These are phyloP conservation scores for Watsonalla binaria DNA, from an alignment of 2,888 invertebrate genomes.

Conservation along the genomic window DNA sequence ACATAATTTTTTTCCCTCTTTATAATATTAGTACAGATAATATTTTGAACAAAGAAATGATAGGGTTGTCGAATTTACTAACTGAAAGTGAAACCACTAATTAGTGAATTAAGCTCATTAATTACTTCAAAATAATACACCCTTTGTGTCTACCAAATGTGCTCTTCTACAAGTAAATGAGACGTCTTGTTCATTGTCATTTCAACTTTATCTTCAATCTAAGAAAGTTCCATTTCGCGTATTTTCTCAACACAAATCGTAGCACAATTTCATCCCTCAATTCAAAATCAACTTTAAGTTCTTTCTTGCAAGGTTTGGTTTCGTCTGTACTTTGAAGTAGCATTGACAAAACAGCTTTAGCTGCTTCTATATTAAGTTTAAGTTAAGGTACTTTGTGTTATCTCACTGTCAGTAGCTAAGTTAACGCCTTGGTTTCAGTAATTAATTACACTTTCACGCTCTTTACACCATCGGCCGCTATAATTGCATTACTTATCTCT, in stretches of 20 bases:
- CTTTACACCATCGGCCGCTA: constrained; percentile 32
- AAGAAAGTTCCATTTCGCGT: constrained; percentile 39
- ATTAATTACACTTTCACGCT: constrained; percentile 47
- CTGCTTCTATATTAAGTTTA: constrained; percentile 17
- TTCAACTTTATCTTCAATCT: constrained; percentile 38
- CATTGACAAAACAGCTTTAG: constrained; percentile 6
- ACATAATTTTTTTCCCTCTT: too few species aligned
- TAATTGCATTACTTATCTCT: constrained; percentile 23
- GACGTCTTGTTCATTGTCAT: constrained; percentile 32
- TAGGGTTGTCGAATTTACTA: constrained; percentile 1
- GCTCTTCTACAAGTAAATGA: constrained; percentile 20
- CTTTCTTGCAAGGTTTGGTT: constrained; percentile 6
- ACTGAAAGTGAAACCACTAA: constrained; percentile 15
- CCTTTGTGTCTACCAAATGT: constrained; percentile 9
- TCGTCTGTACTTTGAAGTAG: constrained; percentile 3
- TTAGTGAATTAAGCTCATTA: constrained; percentile 18
- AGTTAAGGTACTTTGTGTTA: constrained; percentile 26
- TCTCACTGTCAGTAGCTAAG: constrained; percentile 28
- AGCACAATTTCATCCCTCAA: background rate
- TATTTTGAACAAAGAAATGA: too few species aligned
- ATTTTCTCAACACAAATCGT: constrained; percentile 37
- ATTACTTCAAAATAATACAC: constrained; percentile 18
- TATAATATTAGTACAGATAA: too few species aligned
- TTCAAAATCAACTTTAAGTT: background rate
- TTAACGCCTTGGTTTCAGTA: constrained; percentile 35